Evolutionary conservation across 2,797 vertebrate species (phyloP), one percentile per base, ranked within the genome.

Genomic region (Argyrosomus regius): DNA sequence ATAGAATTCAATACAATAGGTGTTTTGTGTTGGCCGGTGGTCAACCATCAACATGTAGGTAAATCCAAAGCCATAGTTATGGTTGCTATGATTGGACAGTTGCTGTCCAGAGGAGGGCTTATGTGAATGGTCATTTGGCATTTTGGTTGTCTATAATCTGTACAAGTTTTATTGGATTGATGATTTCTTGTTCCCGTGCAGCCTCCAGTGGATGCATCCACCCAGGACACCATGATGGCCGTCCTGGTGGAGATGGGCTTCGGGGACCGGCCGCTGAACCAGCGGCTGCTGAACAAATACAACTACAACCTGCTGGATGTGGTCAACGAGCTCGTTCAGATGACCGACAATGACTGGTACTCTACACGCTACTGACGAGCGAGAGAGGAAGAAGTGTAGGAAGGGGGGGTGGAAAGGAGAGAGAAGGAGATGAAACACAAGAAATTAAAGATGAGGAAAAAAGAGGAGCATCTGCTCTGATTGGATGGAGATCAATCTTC

Each of bases 211-310:
- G 95, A 94, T 58, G 83, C 93, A 0, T 96, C 97, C 77, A 96
- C 96, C 59, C 96, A 97, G 87, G 96, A 96, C 10, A 95, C 96
- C 75, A 96, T 98, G 93, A 96, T 98, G 84, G 96, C 96, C 2
- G 96, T 97, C 24, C 94, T 99, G 85, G 95, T 96, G 78, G 98
- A 99, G 94, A 99, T 99, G 98, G 98, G 98, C 26, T 99, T 99
- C 68, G 96, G 96, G n/a, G 96, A 99, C 90, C 93, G 95, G 58
- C 92, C 96, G 12, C 91, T 98, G 54, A 99, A 99, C 92, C 91
- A 97, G 81, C 74, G 80, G 1, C 94, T 99, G 84, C 94, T 99
- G 85, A 96, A 93, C 91, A 98, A 97, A 79, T 96, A 99, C 93
- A 96, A 95, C 89, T 95, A 95, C 87, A 98, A 97, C 58, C 95